Evolutionary conservation across 2,113 vertebrate genomes (phyloP).

Genomic region (Cephalopterus ornatus): DNA sequence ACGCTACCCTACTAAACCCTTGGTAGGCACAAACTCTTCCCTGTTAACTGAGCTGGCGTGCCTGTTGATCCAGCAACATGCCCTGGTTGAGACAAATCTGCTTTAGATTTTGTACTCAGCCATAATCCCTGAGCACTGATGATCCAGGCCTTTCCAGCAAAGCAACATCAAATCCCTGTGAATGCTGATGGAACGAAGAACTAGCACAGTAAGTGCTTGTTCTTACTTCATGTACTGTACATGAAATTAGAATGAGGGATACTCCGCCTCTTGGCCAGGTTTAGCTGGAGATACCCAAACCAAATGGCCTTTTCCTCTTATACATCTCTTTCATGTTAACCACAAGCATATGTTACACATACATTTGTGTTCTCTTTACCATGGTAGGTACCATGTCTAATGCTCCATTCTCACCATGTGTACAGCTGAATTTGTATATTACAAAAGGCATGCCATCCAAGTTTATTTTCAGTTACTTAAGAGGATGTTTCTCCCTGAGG

Average conservation of each 20-base stretch:
- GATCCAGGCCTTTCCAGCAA: neutral
- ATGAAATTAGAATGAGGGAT: neutral
- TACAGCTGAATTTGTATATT: neutral
- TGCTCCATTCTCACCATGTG: neutral
- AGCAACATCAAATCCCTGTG: neutral
- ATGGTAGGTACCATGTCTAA: neutral
- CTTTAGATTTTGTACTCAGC: neutral
- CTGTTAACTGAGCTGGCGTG: neutral
- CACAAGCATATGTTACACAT: neutral
- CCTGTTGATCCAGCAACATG: neutral
- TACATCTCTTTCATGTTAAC: neutral
- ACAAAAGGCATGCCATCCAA: neutral
- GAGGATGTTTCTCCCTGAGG: constrained; percentile 41
- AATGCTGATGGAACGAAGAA: neutral
- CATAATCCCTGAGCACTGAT: neutral
- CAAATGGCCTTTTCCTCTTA: neutral
- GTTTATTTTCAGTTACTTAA: constrained; percentile 43
- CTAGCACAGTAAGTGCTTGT: neutral
- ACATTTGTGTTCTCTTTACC: neutral
- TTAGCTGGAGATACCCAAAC: neutral
- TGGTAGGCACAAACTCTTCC: neutral
- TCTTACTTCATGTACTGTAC: neutral
- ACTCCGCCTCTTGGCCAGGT: neutral
- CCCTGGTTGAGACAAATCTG: neutral
- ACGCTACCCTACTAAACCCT: neutral